Conservation (phyloP, 2,113 vertebrate genomes). For the Cyanoderma ruficeps region DNA sequence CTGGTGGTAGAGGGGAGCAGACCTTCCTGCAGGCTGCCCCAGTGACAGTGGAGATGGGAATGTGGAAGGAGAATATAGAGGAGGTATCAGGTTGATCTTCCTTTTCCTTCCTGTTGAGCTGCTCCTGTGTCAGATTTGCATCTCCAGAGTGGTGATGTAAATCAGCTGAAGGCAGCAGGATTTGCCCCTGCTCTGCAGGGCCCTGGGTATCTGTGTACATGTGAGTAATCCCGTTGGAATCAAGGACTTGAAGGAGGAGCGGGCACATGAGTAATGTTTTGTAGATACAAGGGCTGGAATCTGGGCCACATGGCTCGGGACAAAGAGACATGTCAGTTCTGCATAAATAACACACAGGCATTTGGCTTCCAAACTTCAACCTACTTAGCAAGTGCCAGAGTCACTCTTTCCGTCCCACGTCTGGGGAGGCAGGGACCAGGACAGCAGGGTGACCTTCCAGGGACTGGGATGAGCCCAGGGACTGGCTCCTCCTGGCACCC, state of each 20-base stretch:
- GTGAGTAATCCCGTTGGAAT: constrained; percentile 43
- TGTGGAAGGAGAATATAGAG: neutral
- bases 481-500: neutral
- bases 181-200: neutral
- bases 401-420: neutral
- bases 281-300: constrained; percentile 55
- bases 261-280: constrained; percentile 16
- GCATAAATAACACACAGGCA: constrained; percentile 28
- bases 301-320: constrained; percentile 53
- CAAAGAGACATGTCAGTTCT: constrained; percentile 49
- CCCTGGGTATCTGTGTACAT: neutral
- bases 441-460: neutral
- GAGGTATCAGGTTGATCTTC: neutral
- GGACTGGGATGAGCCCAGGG: neutral
- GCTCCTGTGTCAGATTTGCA: neutral
- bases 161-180: neutral
- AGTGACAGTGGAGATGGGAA: neutral
- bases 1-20: neutral
- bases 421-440: neutral
- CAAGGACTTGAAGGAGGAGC: constrained; percentile 17
- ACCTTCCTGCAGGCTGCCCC: neutral
- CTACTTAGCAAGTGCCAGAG: neutral
- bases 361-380: neutral
- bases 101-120: neutral
- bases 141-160: neutral